Evolutionary conservation across 53 echinoderm and acorn worm species (phyloP).

Genomic region (Astropecten irregularis): DNA sequence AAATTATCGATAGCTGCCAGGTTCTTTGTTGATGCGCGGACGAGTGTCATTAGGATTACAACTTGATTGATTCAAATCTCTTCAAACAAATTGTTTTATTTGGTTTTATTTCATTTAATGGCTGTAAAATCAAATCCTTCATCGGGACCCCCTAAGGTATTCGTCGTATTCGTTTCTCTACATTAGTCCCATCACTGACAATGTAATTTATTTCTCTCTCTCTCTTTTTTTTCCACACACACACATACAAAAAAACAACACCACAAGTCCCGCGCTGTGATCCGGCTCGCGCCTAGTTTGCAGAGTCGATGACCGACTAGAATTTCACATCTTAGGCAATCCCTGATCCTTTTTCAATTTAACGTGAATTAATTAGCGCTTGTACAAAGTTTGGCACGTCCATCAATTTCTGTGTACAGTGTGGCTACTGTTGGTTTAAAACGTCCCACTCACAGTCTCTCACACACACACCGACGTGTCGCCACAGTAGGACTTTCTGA

Average conservation of each 20-base stretch:
- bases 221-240: too few relatives aligned
- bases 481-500: too few relatives aligned
- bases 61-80: not conserved
- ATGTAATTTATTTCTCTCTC: too few relatives aligned
- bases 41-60: not conserved
- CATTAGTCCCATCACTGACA: not conserved
- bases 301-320: constrained; percentile 45
- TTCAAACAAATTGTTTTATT: too few relatives aligned
- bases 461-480: too few relatives aligned
- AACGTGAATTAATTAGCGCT: constrained; percentile 45
- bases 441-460: not conserved
- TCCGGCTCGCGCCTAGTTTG: not conserved
- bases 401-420: not conserved
- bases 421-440: not conserved
- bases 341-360: constrained; percentile 3
- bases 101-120: too few relatives aligned
- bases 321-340: constrained; percentile 2
- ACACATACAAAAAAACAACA: too few relatives aligned
- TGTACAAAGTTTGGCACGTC: constrained; percentile 36
- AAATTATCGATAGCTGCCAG: not conserved
- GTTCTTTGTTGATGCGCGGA: not conserved
- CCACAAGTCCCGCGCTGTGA: too few relatives aligned
- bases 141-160: not conserved
- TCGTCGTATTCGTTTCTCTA: not conserved
- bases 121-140: not conserved